Evolutionary conservation across 2,113 vertebrate species (phyloP).

Genomic region (Ceyx melanurus): DNA sequence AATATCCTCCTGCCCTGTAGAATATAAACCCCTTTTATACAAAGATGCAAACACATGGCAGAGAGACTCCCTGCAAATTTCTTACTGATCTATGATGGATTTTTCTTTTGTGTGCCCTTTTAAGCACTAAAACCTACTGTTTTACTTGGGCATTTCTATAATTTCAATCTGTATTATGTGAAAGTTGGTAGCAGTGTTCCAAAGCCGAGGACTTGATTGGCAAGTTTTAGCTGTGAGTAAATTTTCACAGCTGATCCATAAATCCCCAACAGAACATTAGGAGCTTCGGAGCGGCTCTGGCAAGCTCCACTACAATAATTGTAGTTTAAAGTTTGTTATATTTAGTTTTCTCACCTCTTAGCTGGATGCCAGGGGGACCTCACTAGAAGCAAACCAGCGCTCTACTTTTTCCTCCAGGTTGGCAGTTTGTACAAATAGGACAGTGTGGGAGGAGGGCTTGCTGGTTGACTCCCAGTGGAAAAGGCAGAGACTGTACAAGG

Average conservation of each 20-base stretch:
- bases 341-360: constrained; percentile 65
- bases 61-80: accelerated
- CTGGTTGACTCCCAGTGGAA: background rate
- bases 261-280: constrained; percentile 67
- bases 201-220: constrained; percentile 53
- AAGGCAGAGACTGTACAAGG: background rate
- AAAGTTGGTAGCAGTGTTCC: constrained; percentile 23
- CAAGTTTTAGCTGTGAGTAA: constrained; percentile 66
- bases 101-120: background rate
- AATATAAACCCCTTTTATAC: background rate
- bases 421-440: background rate
- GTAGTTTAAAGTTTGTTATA: constrained; percentile 67
- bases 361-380: constrained; percentile 14
- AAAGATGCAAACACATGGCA: background rate
- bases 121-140: background rate
- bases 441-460: background rate
- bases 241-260: constrained; percentile 74
- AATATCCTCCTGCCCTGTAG: background rate
- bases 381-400: background rate
- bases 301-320: constrained; percentile 63
- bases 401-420: background rate
- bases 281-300: constrained; percentile 50
- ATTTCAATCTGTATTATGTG: background rate
- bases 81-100: background rate
- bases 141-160: background rate